Evolutionary conservation across 2,113 vertebrate species (phyloP).

Genomic region (Leptobrachium ailaonicum): DNA sequence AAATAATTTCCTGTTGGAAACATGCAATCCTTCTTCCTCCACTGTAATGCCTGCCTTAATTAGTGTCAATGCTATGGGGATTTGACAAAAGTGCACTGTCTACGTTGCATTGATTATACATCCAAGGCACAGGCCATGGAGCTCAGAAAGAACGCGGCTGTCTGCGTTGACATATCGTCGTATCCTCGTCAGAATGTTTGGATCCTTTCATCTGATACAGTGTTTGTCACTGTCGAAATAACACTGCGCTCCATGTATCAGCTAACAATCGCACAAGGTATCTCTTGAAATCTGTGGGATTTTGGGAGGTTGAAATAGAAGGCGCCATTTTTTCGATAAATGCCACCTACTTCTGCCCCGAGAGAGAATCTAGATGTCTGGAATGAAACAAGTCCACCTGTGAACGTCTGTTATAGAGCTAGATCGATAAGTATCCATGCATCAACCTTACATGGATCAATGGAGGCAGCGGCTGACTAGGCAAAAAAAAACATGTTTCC

Average conservation of each 20-base stretch:
- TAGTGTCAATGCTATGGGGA: conserved; percentile 1
- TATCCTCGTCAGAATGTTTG: background rate
- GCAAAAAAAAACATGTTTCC: too few relatives aligned
- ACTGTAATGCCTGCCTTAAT: background rate
- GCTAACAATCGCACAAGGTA: too few relatives aligned
- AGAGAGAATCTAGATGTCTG: too few relatives aligned
- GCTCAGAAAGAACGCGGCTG: background rate
- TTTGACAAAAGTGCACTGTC: background rate
- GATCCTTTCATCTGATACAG: background rate
- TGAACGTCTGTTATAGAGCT: too few relatives aligned
- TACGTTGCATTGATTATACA: background rate
- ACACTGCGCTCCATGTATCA: background rate
- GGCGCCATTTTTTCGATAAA: too few relatives aligned
- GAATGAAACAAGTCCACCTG: too few relatives aligned
- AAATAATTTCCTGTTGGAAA: conserved; percentile 8
- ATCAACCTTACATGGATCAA: too few relatives aligned
- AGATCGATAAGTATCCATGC: too few relatives aligned
- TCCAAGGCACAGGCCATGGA: background rate
- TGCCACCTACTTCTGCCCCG: too few relatives aligned
- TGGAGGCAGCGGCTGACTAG: too few relatives aligned
- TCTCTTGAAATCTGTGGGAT: too few relatives aligned
- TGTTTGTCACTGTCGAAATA: background rate
- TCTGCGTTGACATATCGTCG: background rate
- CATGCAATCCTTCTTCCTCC: background rate
- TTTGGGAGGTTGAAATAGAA: too few relatives aligned